phyloP scores from a whole-genome alignment of 2,113 vertebrate genomes.

The Nanorana parkeri region DNA sequence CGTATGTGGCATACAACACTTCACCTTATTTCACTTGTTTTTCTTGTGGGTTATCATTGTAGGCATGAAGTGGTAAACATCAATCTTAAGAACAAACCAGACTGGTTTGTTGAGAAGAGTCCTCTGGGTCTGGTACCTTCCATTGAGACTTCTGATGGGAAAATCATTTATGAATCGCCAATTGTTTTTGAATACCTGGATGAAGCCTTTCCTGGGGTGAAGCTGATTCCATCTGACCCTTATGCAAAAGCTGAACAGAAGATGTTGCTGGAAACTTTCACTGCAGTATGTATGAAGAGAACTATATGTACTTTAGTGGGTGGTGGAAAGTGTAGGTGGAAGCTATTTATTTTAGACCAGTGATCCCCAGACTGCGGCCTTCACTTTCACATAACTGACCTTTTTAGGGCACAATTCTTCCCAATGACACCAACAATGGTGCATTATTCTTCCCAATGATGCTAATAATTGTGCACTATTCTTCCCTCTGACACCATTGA shows the following conservation, averaged over 20 bases:
- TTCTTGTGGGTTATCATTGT: constrained; percentile 38
- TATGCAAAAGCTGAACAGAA: constrained; percentile 86
- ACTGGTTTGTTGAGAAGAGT: constrained; percentile 88
- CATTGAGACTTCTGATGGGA: constrained; percentile 83
- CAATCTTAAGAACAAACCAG: constrained; percentile 88
- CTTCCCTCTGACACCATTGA: no score
- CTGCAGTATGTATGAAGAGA: constrained; percentile 75
- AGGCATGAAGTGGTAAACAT: constrained; percentile 90
- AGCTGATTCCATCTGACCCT: constrained; percentile 80
- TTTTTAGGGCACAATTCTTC: no score
- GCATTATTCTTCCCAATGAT: no score
- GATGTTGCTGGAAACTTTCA: constrained; percentile 86
- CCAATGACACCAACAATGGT: no score
- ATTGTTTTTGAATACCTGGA: constrained; percentile 94
- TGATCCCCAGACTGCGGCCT: no score
- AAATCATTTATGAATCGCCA: constrained; percentile 85
- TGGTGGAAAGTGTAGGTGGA: background rate
- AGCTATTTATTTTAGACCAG: background rate
- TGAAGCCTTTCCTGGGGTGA: constrained; percentile 83
- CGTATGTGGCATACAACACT: no score
- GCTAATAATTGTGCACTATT: no score
- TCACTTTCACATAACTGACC: no score
- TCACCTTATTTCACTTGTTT: background rate
- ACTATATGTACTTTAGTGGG: background rate
- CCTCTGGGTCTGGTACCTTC: constrained; percentile 84